A percentile compares a stretch with the other conserved stretches of the same genome.
phyloP scores from a whole-genome alignment of 2,113 vertebrate genomes.

The Hydrochoerus hydrochaeris region DNA sequence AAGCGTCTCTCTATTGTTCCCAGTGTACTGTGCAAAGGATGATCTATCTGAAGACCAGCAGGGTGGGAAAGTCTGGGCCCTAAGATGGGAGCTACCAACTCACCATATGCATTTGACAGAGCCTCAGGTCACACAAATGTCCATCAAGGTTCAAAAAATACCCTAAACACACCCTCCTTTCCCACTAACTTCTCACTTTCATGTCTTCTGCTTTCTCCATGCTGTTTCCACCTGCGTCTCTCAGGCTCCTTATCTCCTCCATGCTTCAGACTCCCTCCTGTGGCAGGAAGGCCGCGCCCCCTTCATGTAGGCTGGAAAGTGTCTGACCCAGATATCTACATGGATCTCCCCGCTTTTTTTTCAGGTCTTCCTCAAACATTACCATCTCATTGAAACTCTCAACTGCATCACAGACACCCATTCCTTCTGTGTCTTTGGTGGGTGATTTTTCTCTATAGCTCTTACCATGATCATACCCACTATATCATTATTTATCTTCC shows the following conservation, averaged over 20 bases:
- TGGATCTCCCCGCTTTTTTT: not conserved
- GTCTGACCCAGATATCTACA: not conserved
- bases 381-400: not conserved
- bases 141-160: not conserved
- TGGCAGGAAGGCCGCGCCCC: not conserved
- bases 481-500: not conserved
- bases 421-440: not conserved
- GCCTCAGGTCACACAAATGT: not conserved
- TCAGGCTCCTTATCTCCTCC: not conserved
- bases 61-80: not conserved
- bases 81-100: not conserved
- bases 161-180: not conserved
- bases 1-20: not conserved
- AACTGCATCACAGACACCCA: not conserved
- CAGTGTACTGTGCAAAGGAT: not conserved
- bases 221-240: not conserved
- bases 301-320: not conserved
- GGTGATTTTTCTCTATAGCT: not conserved
- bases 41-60: not conserved
- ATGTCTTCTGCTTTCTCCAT: too few species aligned
- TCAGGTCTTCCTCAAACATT: not conserved
- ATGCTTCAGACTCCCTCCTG: not conserved
- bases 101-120: not conserved
- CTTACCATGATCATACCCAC: not conserved
- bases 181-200: not conserved